A percentile compares a stretch with the other conserved stretches of the same genome.
Conservation (phyloP, 2,888 invertebrate genomes). For the Leucozona laternaria region DNA sequence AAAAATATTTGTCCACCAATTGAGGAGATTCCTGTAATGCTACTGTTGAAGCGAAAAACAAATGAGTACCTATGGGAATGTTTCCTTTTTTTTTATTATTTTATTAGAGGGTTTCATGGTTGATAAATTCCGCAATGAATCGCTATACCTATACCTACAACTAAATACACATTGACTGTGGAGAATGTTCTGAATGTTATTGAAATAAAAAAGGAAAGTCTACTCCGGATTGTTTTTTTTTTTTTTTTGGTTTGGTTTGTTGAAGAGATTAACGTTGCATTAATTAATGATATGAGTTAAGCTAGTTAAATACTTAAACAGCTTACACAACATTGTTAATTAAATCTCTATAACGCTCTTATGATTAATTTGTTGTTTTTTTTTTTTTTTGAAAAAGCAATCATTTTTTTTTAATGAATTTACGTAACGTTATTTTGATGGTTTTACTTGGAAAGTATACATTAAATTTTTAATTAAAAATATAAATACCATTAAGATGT, state of each 20-base stretch:
- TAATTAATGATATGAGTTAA: slow-evolving; percentile 13
- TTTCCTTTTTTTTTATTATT: background rate
- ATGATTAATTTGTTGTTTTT: background rate
- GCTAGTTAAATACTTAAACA: background rate
- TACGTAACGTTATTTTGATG: background rate
- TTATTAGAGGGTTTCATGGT: background rate
- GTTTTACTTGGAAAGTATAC: too few species aligned
- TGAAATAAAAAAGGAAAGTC: background rate
- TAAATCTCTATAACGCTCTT: background rate
- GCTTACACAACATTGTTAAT: background rate
- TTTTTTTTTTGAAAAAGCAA: too few species aligned
- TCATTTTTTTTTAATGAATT: slow-evolving; percentile 8
- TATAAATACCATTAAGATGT: background rate
- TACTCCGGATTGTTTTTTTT: background rate
- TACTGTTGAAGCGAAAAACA: slow-evolving; percentile 5
- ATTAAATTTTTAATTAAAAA: background rate
- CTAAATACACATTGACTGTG: background rate
- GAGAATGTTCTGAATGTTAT: background rate
- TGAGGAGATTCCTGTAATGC: background rate
- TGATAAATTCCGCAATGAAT: slow-evolving; percentile 8
- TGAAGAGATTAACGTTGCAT: slow-evolving; percentile 6
- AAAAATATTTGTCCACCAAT: background rate
- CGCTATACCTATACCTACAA: background rate
- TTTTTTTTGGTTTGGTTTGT: background rate
- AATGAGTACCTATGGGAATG: background rate